Conservation (phyloP, 1,140 invertebrate species). For the Ctenoplectra terminalis region DNA sequence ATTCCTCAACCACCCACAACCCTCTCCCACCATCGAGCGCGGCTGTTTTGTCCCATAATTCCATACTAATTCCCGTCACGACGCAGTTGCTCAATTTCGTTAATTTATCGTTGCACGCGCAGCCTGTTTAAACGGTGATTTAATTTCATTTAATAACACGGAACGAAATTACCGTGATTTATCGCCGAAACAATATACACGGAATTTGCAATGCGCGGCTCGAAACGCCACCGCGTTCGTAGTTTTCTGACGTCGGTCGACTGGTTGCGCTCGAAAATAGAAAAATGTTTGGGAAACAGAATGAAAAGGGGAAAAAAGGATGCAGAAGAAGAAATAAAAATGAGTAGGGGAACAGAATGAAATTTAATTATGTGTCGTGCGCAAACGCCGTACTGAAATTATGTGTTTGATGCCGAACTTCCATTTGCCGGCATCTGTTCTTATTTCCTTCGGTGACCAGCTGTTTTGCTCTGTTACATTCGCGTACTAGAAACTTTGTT, state of each 20-base stretch:
- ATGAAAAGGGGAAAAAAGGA: not conserved
- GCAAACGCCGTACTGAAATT: not conserved
- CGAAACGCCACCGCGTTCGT: not conserved
- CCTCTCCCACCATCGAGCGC: no score
- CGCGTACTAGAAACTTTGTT: no score
- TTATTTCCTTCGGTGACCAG: not conserved
- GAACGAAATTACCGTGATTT: constrained; percentile 50
- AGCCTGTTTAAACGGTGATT: constrained; percentile 50
- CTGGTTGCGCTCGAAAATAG: not conserved
- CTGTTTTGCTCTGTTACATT: not conserved
- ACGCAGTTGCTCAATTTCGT: constrained; percentile 50
- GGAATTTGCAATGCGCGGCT: constrained; percentile 9
- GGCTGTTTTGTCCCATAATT: constrained; percentile 9
- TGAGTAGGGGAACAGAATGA: not conserved
- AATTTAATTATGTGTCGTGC: constrained; percentile 12
- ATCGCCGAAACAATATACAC: constrained; percentile 26
- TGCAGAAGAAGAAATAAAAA: not conserved
- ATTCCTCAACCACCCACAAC: not conserved
- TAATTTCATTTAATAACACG: constrained; percentile 55
- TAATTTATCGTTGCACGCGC: constrained; percentile 43
- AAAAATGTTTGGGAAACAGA: not conserved
- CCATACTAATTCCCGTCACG: constrained; percentile 43
- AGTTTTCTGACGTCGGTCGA: not conserved
- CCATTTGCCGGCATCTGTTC: not conserved
- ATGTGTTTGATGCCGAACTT: not conserved